Conservation (phyloP, 2,113 vertebrate genomes). For the Jacana jacana region DNA sequence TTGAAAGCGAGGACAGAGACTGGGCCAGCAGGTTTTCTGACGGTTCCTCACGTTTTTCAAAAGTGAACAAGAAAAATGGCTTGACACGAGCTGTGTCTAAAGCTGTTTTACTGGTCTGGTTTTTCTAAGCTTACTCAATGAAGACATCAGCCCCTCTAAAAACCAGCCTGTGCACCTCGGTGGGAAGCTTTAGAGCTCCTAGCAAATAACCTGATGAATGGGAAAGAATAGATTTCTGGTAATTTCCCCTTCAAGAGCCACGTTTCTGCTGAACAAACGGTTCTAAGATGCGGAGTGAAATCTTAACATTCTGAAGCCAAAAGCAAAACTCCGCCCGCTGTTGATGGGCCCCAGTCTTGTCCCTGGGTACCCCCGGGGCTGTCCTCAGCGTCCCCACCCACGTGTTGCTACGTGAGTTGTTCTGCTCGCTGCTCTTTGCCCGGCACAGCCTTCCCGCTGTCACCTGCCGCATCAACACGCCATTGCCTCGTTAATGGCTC, state of each 20-base stretch:
- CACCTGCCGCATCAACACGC: too few species aligned
- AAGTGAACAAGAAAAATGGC: not conserved
- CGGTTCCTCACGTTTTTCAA: not conserved
- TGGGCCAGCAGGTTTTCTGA: not conserved
- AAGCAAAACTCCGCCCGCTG: not conserved
- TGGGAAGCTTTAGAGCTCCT: not conserved
- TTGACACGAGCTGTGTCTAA: not conserved
- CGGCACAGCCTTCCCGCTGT: rapidly evolving
- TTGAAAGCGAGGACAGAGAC: not conserved
- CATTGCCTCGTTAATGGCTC: not conserved
- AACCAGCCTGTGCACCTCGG: not conserved
- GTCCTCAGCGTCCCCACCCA: not conserved
- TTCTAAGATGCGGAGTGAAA: not conserved
- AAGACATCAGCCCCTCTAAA: not conserved
- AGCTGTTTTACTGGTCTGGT: not conserved
- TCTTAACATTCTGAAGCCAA: not conserved
- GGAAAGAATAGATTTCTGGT: not conserved
- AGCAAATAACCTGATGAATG: not conserved
- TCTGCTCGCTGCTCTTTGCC: not conserved
- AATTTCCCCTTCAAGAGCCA: not conserved
- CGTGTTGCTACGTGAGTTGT: too few species aligned
- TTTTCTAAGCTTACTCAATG: not conserved
- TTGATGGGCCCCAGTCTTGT: not conserved
- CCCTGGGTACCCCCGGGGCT: too few species aligned
- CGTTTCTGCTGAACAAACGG: not conserved